Conservation (phyloP, 2,797 vertebrate genomes). For the Myiotriccus ornatus region DNA sequence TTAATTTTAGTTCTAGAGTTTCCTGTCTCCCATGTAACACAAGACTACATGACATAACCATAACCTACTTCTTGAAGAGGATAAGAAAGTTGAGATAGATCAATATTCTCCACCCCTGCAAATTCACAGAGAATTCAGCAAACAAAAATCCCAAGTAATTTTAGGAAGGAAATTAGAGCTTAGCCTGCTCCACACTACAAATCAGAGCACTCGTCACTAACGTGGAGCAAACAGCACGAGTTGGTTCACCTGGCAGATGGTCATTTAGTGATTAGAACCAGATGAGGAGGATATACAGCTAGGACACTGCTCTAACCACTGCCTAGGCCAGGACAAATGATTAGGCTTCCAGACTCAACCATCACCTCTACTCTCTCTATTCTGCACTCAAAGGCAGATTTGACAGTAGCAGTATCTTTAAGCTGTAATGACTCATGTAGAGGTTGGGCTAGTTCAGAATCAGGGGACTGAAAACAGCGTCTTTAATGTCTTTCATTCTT, state of each 20-base stretch:
- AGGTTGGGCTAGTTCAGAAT: not conserved
- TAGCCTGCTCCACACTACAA: not conserved
- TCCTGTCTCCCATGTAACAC: not conserved
- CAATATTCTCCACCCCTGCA: not conserved
- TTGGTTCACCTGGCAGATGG: not conserved
- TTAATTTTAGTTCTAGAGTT: not conserved
- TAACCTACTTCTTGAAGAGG: not conserved
- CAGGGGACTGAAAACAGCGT: not conserved
- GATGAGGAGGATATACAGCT: not conserved
- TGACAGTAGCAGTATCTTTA: not conserved
- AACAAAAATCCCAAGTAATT: not conserved
- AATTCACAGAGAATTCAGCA: not conserved
- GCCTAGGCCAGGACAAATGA: not conserved
- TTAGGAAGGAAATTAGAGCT: not conserved
- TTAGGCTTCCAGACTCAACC: not conserved
- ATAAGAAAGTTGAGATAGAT: not conserved
- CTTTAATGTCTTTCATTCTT: not conserved
- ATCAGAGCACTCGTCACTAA: not conserved
- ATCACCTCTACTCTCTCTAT: not conserved
- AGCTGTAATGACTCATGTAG: not conserved
- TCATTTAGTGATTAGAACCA: not conserved
- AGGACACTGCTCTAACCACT: not conserved
- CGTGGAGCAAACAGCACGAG: not conserved
- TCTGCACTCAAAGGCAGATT: not conserved
- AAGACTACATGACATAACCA: not conserved